Base-by-base conservation (phyloP, 2,113 vertebrate genomes). In the Salvelinus alpinus region DNA sequence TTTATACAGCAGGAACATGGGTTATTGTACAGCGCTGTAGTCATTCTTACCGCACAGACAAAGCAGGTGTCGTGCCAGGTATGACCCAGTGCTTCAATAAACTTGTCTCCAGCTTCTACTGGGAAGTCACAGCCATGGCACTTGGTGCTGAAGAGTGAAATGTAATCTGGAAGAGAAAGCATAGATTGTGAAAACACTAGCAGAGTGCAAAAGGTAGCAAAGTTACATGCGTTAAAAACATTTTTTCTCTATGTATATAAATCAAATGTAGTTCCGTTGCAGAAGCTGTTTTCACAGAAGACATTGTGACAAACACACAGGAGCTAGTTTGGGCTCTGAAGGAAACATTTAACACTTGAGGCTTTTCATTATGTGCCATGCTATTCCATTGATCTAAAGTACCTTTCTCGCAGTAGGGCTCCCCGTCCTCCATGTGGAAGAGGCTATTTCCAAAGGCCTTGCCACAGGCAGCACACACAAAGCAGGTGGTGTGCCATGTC, bases 351-450 rank as follows among this genome's bases (percentile, higher is more conserved):
- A 4, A 54, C 4, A 18, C 51, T 18, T 54, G 51, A 14, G 14
- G 51, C 14, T 4, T 16, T 16, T 54, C 38, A 44, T 44, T 44
- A 44, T 14, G 51, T 54, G 16, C 12, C 51, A 54, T 16, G 51
- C 12, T 14, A 54, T 54, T 54, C 51, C 51, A 14, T 54, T 18
- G 51, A 54, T 67, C 18, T 44, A n/a, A 29, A 54, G 38, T 57
- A 99, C 98, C 98, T 97, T 98, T 99, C 93, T 99, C 98, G 51
- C 98, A 99, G 92, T 99, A 99, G 18, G 98, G 98, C 70, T 99
- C 97, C 29, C 97, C 98, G 0, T 99, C 98, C 88, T 99, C 98
- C 98, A 99, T 99, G 88, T 99, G 98, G 92, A 99, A 99, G 64
- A 99, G 96, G 79, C 97, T 99, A 83, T 99, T 99, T 64, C 98